These are phyloP conservation scores for Hipparchia semele DNA, from an alignment of 2,888 invertebrate genomes.

Conservation along the genomic window DNA sequence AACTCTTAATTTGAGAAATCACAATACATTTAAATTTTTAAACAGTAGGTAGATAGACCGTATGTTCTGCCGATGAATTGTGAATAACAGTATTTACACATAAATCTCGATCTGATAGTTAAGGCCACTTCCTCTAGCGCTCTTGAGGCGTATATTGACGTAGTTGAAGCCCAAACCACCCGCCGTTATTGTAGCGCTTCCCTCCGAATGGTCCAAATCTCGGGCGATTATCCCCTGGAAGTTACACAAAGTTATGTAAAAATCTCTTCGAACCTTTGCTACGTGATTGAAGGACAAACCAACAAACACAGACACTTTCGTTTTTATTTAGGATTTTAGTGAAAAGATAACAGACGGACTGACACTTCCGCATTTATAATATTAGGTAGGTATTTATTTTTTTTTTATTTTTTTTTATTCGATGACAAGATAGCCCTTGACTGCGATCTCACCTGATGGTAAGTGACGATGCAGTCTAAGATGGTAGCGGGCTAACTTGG, in stretches of 20 bases:
- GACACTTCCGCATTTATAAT: too few relatives aligned
- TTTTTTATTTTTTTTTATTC: too few relatives aligned
- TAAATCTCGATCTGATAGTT: conserved; percentile 66
- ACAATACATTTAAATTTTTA: neutral
- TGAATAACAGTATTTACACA: conserved; percentile 40
- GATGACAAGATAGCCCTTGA: too few relatives aligned
- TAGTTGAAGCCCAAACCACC: conserved; percentile 64
- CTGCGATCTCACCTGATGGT: too few relatives aligned
- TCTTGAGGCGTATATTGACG: conserved; percentile 63
- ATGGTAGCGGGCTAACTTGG: too few relatives aligned
- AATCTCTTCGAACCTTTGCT: too few relatives aligned
- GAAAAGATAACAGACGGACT: too few relatives aligned
- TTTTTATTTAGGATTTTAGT: too few relatives aligned
- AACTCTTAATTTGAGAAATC: neutral
- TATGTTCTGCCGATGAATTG: neutral
- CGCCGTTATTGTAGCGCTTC: conserved; percentile 56
- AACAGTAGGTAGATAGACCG: neutral
- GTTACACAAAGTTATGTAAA: neutral
- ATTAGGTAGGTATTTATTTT: too few relatives aligned
- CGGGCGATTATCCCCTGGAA: conserved; percentile 62
- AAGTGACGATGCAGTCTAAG: too few relatives aligned
- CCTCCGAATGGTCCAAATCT: conserved; percentile 56
- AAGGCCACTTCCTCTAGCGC: conserved; percentile 58
- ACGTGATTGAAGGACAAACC: too few relatives aligned
- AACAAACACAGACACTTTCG: too few relatives aligned